Evolutionary conservation across 2,113 vertebrate species (phyloP).

Genomic region (Etheostoma cragini): DNA sequence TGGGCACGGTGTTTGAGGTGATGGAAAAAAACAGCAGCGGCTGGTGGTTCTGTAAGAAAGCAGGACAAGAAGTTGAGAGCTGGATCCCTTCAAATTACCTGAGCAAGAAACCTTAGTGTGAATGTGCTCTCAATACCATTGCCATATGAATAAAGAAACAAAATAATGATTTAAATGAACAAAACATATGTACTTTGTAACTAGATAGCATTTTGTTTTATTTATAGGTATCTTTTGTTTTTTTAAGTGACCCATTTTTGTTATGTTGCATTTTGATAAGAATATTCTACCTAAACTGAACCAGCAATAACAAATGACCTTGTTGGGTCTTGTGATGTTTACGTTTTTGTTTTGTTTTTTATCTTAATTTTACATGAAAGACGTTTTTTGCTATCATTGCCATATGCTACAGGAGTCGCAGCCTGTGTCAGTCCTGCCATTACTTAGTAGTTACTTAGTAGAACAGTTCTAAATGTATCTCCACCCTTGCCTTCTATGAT

Average conservation of each 20-base stretch:
- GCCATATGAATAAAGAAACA: slow-evolving; percentile 10
- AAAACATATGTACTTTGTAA: slow-evolving; percentile 67
- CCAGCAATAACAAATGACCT: slow-evolving; percentile 69
- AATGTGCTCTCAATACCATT: slow-evolving; percentile 1
- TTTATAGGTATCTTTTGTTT: slow-evolving; percentile 80
- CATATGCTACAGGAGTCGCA: background rate
- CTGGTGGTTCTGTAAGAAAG: slow-evolving; percentile 98
- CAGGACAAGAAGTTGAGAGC: slow-evolving; percentile 89
- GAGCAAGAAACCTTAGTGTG: slow-evolving; percentile 92
- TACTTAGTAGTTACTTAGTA: slow-evolving; percentile 18
- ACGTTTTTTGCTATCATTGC: background rate
- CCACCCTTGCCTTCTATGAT: slow-evolving; percentile 70
- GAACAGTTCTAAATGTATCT: slow-evolving; percentile 60
- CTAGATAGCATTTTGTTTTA: slow-evolving; percentile 72
- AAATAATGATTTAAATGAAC: slow-evolving; percentile 33
- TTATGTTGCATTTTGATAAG: slow-evolving; percentile 72
- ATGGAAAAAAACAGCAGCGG: slow-evolving; percentile 92
- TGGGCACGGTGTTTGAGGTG: slow-evolving; percentile 95
- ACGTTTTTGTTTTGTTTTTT: slow-evolving; percentile 52
- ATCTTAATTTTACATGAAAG: slow-evolving; percentile 30
- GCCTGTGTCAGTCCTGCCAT: slow-evolving; percentile 4
- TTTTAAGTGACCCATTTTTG: slow-evolving; percentile 52
- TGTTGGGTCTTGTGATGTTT: slow-evolving; percentile 62
- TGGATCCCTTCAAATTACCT: slow-evolving; percentile 99
- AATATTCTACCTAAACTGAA: slow-evolving; percentile 63